These are phyloP conservation scores for Otolemur crassicaudatus DNA, from an alignment of 2,797 vertebrate genomes.

Conservation along the genomic window DNA sequence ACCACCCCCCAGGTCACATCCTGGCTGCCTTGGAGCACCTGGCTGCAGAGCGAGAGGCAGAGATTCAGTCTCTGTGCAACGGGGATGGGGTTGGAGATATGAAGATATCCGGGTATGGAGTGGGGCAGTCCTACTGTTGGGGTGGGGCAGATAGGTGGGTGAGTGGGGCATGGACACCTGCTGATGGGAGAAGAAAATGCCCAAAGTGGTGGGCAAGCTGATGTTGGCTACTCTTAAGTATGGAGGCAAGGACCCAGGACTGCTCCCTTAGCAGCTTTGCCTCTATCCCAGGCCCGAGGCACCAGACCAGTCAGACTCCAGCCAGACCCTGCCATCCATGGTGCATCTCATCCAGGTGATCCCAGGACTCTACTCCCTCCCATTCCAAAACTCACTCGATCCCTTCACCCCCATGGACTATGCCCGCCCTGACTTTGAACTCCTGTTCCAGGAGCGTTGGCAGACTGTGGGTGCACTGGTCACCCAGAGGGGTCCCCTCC, in stretches of 20 bases:
- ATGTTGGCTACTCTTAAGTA: background rate
- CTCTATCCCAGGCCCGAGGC: slow-evolving; percentile 38
- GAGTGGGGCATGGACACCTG: background rate
- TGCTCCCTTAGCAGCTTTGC: slow-evolving; percentile 14
- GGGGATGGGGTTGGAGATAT: background rate
- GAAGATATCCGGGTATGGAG: slow-evolving; percentile 38
- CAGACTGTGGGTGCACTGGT: slow-evolving; percentile 54
- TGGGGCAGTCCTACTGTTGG: background rate
- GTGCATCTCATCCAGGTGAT: slow-evolving; percentile 80
- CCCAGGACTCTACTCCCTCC: background rate
- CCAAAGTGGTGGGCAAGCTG: background rate
- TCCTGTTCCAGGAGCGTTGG: slow-evolving; percentile 72
- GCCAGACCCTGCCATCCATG: slow-evolving; percentile 53
- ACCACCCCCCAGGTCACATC: slow-evolving; percentile 69
- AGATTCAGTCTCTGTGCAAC: slow-evolving; percentile 55
- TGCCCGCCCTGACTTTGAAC: slow-evolving; percentile 22
- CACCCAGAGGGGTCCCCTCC: slow-evolving; percentile 60
- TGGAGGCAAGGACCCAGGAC: background rate
- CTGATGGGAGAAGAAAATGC: background rate
- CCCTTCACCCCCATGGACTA: background rate
- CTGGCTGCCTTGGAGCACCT: slow-evolving; percentile 76
- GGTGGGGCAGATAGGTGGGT: too few relatives aligned
- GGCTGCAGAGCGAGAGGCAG: slow-evolving; percentile 72
- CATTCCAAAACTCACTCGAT: background rate
- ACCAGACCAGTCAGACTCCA: background rate